Conservation (phyloP, 1,140 invertebrate species). For the Arion vulgaris region DNA sequence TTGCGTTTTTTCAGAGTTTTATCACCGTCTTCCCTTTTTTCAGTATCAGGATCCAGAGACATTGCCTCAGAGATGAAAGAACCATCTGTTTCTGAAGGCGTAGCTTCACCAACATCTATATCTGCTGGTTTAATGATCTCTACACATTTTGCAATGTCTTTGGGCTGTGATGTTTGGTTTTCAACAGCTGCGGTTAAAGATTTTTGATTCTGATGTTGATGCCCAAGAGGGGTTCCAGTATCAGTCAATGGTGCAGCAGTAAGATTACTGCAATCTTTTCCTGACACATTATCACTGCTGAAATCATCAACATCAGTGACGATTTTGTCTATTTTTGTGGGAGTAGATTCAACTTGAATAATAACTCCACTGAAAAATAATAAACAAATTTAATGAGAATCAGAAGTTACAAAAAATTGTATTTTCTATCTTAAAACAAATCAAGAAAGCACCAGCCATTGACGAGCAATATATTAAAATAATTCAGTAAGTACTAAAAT, state of each 20-base stretch:
- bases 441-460: no score
- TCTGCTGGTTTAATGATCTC: neutral
- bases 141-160: neutral
- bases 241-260: neutral
- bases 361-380: neutral
- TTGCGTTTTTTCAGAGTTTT: neutral
- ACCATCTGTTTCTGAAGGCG: constrained; percentile 1
- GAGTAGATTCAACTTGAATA: neutral
- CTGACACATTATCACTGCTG: neutral
- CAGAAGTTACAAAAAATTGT: no score
- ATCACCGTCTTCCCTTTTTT: neutral
- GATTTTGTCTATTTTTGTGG: neutral
- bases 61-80: constrained; percentile 2
- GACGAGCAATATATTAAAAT: no score
- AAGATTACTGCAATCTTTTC: neutral
- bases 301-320: neutral
- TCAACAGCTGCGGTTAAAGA: neutral
- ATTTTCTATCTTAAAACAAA: no score
- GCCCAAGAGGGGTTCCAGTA: neutral
- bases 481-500: no score
- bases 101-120: neutral
- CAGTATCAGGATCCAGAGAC: constrained; percentile 10
- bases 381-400: no score
- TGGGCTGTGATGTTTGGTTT: neutral
- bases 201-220: neutral